Conservation (phyloP, 2,888 invertebrate genomes). For the Shargacucullia verbasci region DNA sequence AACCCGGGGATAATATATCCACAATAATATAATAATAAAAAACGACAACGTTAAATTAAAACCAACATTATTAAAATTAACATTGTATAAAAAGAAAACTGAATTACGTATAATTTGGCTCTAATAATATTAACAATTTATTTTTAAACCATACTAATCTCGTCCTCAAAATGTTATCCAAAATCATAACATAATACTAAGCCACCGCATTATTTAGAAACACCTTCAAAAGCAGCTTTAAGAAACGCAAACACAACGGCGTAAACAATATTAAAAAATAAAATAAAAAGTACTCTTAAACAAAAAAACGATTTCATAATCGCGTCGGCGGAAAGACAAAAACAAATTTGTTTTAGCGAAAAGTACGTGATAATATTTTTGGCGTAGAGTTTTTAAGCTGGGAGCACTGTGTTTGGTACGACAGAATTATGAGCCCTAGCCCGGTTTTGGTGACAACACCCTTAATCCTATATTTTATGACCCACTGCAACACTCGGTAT, state of each 20-base stretch:
- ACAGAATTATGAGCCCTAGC: conserved; percentile 65
- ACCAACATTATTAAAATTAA: too few species aligned
- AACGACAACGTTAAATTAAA: too few species aligned
- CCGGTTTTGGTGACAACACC: conserved; percentile 66
- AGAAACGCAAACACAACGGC: conserved; percentile 31
- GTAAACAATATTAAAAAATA: conserved; percentile 44
- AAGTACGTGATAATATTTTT: conserved; percentile 55
- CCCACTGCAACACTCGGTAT: conserved; percentile 47
- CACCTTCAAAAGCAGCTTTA: conserved; percentile 35
- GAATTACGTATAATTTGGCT: too few species aligned
- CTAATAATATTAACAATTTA: too few species aligned
- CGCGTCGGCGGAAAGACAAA: conserved; percentile 41
- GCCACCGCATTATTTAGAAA: conserved; percentile 33
- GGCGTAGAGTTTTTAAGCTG: conserved; percentile 42
- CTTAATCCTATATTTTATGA: conserved; percentile 70
- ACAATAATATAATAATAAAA: too few species aligned
- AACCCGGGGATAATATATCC: too few species aligned
- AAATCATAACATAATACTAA: conserved; percentile 24
- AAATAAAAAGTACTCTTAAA: conserved; percentile 22
- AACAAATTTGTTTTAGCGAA: conserved; percentile 49
- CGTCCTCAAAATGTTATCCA: conserved; percentile 13
- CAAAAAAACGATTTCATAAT: conserved; percentile 47
- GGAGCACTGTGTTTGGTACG: conserved; percentile 48
- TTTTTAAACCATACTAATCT: too few species aligned
- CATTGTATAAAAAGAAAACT: too few species aligned